phyloP scores from a whole-genome alignment of 2,113 vertebrate species.

The Patagioenas fasciata region DNA sequence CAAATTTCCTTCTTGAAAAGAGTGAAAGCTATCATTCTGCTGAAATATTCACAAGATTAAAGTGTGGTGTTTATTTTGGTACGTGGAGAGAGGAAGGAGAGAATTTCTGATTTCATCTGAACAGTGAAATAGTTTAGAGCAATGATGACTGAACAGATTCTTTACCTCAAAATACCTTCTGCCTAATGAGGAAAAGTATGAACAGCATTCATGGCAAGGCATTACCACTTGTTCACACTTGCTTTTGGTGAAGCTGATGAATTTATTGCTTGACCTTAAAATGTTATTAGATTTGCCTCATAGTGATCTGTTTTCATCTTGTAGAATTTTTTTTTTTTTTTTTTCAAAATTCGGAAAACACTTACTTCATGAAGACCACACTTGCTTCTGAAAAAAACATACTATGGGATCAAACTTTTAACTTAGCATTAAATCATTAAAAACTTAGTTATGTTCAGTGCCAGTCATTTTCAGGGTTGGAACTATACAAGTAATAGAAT shows the following conservation, averaged over 20 bases:
- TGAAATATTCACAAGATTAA: background rate
- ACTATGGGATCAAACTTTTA: background rate
- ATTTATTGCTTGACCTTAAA: background rate
- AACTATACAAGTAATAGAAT: background rate
- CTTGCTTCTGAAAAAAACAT: background rate
- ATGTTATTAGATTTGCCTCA: background rate
- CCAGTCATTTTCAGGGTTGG: background rate
- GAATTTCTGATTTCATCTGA: background rate
- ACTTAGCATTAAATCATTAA: background rate
- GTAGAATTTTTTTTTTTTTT: background rate
- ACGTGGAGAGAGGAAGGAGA: background rate
- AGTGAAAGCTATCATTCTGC: background rate
- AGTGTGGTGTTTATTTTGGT: background rate
- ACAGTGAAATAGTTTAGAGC: background rate
- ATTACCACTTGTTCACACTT: background rate
- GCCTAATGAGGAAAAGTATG: background rate
- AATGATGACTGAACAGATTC: background rate
- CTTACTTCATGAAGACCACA: background rate
- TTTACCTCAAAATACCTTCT: background rate
- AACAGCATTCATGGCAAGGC: background rate
- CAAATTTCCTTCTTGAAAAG: background rate
- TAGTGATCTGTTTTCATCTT: background rate
- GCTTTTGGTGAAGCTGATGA: background rate
- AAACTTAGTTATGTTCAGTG: background rate
- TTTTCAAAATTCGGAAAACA: background rate